Conservation (phyloP, 2,113 vertebrate species). For the Scalopus aquaticus region DNA sequence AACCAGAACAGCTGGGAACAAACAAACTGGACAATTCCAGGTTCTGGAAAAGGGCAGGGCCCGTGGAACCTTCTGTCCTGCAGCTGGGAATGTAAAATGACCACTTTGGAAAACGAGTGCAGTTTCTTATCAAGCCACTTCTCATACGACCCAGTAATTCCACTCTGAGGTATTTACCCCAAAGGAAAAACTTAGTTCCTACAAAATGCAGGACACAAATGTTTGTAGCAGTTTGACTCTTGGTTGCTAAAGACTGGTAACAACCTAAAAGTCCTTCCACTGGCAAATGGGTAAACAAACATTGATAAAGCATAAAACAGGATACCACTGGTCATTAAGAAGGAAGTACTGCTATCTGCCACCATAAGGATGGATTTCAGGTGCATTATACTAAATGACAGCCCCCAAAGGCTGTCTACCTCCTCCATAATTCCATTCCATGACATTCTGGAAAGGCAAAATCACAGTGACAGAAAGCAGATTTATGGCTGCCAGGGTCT, state of each 20-base stretch:
- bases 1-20: neutral
- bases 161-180: neutral
- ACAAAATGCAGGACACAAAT: neutral
- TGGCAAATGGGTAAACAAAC: neutral
- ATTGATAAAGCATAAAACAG: neutral
- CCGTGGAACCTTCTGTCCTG: rapidly evolving
- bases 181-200: neutral
- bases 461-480: neutral
- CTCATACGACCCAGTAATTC: neutral
- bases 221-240: neutral
- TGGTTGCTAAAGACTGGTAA: neutral
- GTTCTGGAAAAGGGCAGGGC: neutral
- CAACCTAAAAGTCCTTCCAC: neutral
- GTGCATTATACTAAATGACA: neutral
- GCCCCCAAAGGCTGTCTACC: neutral
- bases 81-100: neutral
- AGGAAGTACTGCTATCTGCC: neutral
- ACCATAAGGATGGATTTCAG: neutral
- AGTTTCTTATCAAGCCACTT: neutral
- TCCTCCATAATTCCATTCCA: neutral
- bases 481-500: neutral
- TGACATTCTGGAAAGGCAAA: neutral
- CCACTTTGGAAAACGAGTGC: neutral
- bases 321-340: neutral
- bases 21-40: neutral